These are phyloP conservation scores for Lithophane socia DNA, from an alignment of 2,888 invertebrate genomes.

Conservation along the genomic window DNA sequence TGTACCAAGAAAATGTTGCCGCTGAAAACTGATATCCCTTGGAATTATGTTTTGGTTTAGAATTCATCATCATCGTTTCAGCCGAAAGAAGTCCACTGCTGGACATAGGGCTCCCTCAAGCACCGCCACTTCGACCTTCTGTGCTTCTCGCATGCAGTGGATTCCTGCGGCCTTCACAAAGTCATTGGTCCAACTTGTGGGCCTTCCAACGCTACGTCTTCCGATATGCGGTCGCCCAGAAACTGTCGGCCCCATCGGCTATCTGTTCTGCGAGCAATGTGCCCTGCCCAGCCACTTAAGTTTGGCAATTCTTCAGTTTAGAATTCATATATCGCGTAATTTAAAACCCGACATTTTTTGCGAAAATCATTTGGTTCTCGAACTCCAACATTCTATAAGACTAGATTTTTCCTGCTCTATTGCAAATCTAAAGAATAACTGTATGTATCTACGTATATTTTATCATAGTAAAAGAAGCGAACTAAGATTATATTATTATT, in stretches of 20 bases:
- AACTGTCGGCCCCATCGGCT: background rate
- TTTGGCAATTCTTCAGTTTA: background rate
- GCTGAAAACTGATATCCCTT: too few relatives aligned
- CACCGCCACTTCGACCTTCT: background rate
- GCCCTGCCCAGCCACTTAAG: background rate
- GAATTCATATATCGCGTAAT: background rate
- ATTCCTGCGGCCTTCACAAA: background rate
- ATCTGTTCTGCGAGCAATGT: background rate
- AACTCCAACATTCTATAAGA: background rate
- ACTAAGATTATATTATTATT: conserved; percentile 37
- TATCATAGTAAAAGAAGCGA: conserved; percentile 19
- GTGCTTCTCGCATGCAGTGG: background rate
- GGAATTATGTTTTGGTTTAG: background rate
- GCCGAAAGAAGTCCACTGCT: background rate
- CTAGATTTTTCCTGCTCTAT: background rate
- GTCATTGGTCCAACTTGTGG: background rate
- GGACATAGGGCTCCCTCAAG: background rate
- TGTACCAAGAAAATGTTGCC: background rate
- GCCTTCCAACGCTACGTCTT: background rate
- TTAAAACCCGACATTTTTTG: background rate
- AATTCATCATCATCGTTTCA: background rate
- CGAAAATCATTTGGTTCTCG: background rate
- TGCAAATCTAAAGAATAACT: background rate
- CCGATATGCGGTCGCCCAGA: background rate
- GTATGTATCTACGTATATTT: background rate